Percentiles rank a stretch among this genome's conserved stretches.
These are phyloP conservation scores for Lophotriccus pileatus DNA, from an alignment of 2,797 vertebrate species.

Conservation along the genomic window DNA sequence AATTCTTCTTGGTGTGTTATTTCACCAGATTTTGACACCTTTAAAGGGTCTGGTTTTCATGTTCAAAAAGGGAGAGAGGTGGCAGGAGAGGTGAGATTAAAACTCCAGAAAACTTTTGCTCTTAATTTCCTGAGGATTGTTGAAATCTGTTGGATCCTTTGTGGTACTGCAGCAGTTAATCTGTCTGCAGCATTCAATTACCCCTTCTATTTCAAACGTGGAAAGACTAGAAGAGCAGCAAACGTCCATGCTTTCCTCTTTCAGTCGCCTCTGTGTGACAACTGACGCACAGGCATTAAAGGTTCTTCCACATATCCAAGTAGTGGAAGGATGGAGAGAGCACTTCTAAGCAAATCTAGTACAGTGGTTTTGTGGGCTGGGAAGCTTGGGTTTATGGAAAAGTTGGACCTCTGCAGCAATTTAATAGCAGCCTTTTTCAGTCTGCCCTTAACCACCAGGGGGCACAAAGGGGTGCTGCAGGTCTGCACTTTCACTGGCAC, in stretches of 20 bases:
- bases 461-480: background rate
- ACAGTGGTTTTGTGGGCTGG: background rate
- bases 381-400: background rate
- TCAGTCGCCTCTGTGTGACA: background rate
- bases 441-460: background rate
- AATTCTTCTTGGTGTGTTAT: background rate
- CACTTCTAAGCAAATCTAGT: background rate
- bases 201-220: background rate
- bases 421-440: background rate
- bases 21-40: background rate
- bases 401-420: background rate
- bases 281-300: background rate
- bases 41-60: background rate
- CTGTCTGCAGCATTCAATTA: background rate
- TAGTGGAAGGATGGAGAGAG: background rate
- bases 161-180: background rate
- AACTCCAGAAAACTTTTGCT: background rate
- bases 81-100: background rate
- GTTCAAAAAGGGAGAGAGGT: background rate
- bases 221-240: background rate
- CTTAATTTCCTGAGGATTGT: background rate
- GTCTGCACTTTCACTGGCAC: background rate
- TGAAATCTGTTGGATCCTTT: background rate
- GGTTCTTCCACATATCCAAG: rapidly evolving
- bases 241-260: background rate